Percentiles rank a stretch among this genome's conserved stretches.
phyloP scores from a whole-genome alignment of 2,113 vertebrate genomes.

The Rynchops niger region DNA sequence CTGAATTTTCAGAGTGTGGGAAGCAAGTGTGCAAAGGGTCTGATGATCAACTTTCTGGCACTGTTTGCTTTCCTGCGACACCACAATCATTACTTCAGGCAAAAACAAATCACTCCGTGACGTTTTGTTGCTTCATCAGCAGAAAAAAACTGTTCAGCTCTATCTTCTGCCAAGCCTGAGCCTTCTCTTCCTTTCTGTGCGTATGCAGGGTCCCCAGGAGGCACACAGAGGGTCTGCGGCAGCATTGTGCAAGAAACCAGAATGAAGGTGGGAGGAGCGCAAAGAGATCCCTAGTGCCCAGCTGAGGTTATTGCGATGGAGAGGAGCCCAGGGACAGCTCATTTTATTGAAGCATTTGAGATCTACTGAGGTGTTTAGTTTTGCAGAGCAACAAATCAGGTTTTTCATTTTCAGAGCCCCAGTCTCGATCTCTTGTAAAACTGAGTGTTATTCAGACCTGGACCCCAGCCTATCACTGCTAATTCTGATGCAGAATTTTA shows the following conservation, averaged over 20 bases:
- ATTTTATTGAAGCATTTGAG: neutral
- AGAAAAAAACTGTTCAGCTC: neutral
- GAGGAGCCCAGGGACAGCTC: neutral
- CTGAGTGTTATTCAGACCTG: neutral
- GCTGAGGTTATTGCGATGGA: neutral
- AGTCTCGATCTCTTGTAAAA: neutral
- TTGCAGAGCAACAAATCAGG: neutral
- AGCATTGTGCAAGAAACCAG: neutral
- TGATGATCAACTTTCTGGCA: constrained; percentile 51
- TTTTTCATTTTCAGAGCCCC: neutral
- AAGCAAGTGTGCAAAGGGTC: constrained; percentile 20
- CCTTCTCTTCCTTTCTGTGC: neutral
- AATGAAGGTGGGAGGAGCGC: neutral
- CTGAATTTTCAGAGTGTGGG: constrained; percentile 7
- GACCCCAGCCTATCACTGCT: neutral
- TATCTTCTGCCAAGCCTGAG: constrained; percentile 19
- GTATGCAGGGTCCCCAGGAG: neutral
- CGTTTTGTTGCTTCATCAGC: constrained; percentile 43
- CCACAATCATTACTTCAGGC: constrained; percentile 26
- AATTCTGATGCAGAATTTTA: neutral
- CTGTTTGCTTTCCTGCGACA: neutral
- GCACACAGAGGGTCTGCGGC: neutral
- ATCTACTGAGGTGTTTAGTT: neutral
- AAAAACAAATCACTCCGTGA: neutral
- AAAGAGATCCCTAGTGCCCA: neutral